Percentiles rank a stretch among this genome's conserved stretches.
phyloP scores from a whole-genome alignment of 2,888 invertebrate species.

The Pristionchus japonicus region DNA sequence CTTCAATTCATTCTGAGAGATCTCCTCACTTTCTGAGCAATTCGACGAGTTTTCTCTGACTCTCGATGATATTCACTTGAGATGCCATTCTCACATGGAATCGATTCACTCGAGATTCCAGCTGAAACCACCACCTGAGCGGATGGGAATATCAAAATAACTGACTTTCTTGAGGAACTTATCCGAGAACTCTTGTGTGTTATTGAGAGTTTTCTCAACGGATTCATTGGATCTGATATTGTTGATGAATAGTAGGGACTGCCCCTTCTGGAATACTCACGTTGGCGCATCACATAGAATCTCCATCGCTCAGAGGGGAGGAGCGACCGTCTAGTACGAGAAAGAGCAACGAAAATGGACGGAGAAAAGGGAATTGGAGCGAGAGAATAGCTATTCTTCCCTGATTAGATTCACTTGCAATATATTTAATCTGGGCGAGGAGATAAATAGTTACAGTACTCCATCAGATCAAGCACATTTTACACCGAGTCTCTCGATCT shows the following conservation, averaged over 20 bases:
- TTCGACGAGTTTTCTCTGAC: slow-evolving; percentile 25
- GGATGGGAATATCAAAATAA: neutral
- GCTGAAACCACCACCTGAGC: neutral
- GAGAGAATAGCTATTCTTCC: neutral
- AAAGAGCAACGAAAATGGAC: neutral
- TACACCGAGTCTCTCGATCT: neutral
- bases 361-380: neutral
- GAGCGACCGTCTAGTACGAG: slow-evolving; percentile 25
- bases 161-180: neutral
- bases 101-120: neutral
- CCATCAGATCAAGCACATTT: neutral
- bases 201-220: neutral
- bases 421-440: neutral
- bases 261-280: neutral
- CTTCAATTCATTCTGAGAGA: neutral
- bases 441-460: neutral
- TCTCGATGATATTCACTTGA: slow-evolving; percentile 25
- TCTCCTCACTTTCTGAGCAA: neutral
- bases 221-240: slow-evolving; percentile 24
- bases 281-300: neutral
- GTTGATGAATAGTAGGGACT: neutral
- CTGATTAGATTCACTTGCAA: neutral
- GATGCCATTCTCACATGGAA: slow-evolving; percentile 20
- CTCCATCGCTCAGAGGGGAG: neutral
- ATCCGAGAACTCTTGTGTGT: slow-evolving; percentile 8